A percentile compares a stretch with the other conserved stretches of the same genome.
phyloP scores from a whole-genome alignment of 64 coral and sea anemone species.

The Dendronephthya gigantea region DNA sequence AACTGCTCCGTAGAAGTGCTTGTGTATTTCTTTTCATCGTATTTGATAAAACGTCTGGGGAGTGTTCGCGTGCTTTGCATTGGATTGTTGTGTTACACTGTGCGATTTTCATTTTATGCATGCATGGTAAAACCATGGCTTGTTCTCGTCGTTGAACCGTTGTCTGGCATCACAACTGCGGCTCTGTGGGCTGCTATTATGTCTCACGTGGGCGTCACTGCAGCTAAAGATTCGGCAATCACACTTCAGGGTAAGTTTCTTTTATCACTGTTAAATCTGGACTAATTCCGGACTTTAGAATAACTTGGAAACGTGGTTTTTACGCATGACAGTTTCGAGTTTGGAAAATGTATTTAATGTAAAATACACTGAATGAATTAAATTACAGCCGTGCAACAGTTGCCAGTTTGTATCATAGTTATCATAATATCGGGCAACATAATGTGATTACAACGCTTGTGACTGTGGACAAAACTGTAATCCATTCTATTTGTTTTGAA shows the following conservation, averaged over 20 bases:
- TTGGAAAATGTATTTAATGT: too few species aligned
- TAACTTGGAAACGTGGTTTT: too few species aligned
- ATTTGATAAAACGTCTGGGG: conserved; percentile 47
- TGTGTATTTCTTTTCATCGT: conserved; percentile 61
- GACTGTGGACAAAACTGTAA: background rate
- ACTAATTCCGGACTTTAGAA: too few species aligned
- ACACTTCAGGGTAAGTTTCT: conserved; percentile 18
- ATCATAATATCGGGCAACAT: too few species aligned
- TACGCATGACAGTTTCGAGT: too few species aligned
- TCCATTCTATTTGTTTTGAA: background rate
- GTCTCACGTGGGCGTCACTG: conserved; percentile 59
- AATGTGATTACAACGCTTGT: too few species aligned
- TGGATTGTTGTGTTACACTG: conserved; percentile 58
- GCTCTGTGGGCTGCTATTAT: conserved; percentile 92
- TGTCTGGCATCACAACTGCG: conserved; percentile 90
- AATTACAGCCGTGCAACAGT: too few species aligned
- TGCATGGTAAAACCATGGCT: conserved; percentile 69
- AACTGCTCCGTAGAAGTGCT: conserved; percentile 70
- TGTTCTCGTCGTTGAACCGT: conserved; percentile 72
- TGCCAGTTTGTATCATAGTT: too few species aligned
- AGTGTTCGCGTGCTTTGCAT: conserved; percentile 74
- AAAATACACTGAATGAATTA: too few species aligned
- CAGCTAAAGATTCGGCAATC: background rate
- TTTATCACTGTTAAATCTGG: too few species aligned
- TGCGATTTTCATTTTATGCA: conserved; percentile 72